Evolutionary conservation across 2,888 invertebrate genomes (phyloP), one percentile per base, ranked within the genome.

Genomic region (Amiota mariae): DNA sequence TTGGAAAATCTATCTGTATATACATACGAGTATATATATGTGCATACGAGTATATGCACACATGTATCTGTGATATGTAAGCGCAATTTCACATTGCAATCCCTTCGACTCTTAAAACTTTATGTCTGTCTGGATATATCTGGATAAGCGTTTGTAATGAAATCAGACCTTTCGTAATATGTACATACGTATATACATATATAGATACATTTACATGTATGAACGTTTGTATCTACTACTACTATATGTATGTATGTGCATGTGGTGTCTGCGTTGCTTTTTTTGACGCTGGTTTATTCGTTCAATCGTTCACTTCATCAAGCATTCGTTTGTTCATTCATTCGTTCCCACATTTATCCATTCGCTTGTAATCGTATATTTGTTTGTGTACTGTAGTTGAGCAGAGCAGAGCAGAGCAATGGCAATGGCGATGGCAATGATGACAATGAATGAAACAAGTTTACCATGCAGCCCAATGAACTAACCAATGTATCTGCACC

Each of bases 101-200:
- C 67, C 54, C 67, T 54, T 24, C 15, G 36, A 48, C 54, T 48
- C n/a, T 15, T 48, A 36, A 3, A 46, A 46, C 63, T 66, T 2
- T 8, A 12, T 66, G 66, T 66, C 66, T 46, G 66, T 66, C 67
- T 68, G 67, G 11, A 51, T 51, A 48, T 68, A 68, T 68, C 51
- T 79, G 83, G 86, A 84, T 84, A 85, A 84, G 84, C 86, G 83
- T 85, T 85, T 86, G 86, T 83, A 83, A 86, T 86, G 83, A 86
- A 85, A 84, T 86, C 83, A 86, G 85, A 49, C 86, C 83, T 81
- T 78, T 82, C 84, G 83, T 85, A 83, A 76, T 63, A 36, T 1
- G 24, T 36, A 36, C 24, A n/a, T n/a, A n/a, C 24, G 3, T 24
- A 24, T 24, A 24, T 24, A 3, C 24, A 24, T 24, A 24, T 24